Percentiles rank a stretch among this genome's conserved stretches.
phyloP scores from a whole-genome alignment of 2,113 vertebrate species.

The Salvelinus namaycush region DNA sequence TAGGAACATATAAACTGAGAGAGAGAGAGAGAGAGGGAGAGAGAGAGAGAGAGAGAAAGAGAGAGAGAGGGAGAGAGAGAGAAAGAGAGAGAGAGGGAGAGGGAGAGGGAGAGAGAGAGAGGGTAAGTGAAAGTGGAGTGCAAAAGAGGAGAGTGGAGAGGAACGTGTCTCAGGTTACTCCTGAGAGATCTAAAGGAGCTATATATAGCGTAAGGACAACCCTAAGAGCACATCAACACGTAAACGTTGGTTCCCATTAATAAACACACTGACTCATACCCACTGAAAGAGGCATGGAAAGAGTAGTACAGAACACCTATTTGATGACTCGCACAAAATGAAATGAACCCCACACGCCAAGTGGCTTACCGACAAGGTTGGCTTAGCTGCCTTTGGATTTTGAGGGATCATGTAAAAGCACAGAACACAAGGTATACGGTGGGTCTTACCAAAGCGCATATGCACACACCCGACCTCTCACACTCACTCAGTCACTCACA shows the following conservation, averaged over 20 bases:
- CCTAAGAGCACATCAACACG: constrained; percentile 66
- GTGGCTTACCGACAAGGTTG: constrained; percentile 6
- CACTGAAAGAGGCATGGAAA: constrained; percentile 51
- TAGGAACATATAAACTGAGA: background rate
- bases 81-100: too few species aligned
- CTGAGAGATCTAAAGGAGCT: constrained; percentile 61
- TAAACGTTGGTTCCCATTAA: constrained; percentile 64
- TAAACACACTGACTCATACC: constrained; percentile 58
- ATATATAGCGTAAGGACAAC: constrained; percentile 70
- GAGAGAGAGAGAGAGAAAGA: too few species aligned
- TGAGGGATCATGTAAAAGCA: background rate
- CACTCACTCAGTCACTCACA: constrained; percentile 11
- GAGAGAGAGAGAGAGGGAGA: too few species aligned
- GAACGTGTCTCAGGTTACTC: constrained; percentile 68
- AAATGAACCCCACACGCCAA: constrained; percentile 32
- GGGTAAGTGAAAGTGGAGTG: constrained; percentile 26
- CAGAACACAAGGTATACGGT: background rate
- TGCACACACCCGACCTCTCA: background rate
- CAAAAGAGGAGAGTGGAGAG: constrained; percentile 31
- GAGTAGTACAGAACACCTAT: constrained; percentile 37
- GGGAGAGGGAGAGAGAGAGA: background rate
- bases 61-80: too few species aligned
- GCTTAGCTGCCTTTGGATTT: background rate
- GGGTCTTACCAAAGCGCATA: constrained; percentile 6
- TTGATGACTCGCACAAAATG: constrained; percentile 57